A percentile compares a stretch with the other conserved stretches of the same genome.
Conservation (phyloP, 1,140 invertebrate species). For the Trichonephila inaurata region DNA sequence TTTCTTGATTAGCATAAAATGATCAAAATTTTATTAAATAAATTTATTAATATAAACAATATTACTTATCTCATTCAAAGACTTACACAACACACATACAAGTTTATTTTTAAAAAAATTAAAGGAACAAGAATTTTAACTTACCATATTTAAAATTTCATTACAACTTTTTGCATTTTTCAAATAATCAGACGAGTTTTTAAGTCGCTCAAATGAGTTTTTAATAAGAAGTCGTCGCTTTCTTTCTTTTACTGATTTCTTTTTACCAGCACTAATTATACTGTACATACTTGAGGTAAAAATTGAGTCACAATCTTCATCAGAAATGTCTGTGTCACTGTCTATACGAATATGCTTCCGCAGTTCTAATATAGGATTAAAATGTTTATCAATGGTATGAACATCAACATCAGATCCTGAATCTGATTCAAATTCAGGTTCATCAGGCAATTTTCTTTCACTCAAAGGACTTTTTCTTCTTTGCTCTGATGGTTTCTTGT, state of each 20-base stretch:
- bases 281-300: neutral
- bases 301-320: slow-evolving; percentile 12
- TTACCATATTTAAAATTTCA: slow-evolving; percentile 50
- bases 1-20: too few relatives aligned
- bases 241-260: slow-evolving; percentile 17
- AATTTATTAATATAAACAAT: too few relatives aligned
- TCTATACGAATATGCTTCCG: neutral
- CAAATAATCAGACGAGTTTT: slow-evolving; percentile 6
- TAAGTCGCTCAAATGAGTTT: slow-evolving; percentile 11
- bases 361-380: slow-evolving; percentile 7
- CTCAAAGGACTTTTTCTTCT: slow-evolving; percentile 45
- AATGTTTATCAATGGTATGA: slow-evolving; percentile 49
- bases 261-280: neutral
- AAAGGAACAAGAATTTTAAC: neutral
- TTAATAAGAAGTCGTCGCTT: slow-evolving; percentile 1
- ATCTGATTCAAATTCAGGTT: slow-evolving; percentile 22
- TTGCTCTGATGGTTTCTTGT: neutral
- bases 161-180: neutral
- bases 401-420: slow-evolving; percentile 47
- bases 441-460: neutral
- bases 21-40: too few relatives aligned
- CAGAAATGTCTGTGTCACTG: slow-evolving; percentile 13
- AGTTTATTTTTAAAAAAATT: too few relatives aligned
- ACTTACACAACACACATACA: too few relatives aligned
- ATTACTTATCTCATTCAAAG: too few relatives aligned